Conservation (phyloP, 37 sponge, comb jelly and placozoan genomes). For the Bolinopsis microptera region DNA sequence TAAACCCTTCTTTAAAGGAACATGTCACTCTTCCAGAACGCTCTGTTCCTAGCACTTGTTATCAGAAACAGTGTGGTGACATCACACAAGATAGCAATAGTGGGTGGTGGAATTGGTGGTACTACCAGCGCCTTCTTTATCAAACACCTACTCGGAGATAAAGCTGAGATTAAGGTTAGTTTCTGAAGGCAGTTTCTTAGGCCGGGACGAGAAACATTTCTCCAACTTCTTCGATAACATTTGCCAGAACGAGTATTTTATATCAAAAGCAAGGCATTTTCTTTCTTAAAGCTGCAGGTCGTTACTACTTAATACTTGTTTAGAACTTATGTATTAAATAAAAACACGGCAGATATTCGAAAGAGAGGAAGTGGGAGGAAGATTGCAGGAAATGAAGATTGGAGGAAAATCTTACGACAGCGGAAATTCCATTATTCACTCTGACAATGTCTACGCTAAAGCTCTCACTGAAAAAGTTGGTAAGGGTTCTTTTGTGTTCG, state of each 20-base stretch:
- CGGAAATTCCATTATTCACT: conserved; percentile 15
- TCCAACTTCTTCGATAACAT: no score
- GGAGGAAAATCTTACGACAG: conserved; percentile 27
- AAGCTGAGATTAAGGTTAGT: background rate
- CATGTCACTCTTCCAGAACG: no score
- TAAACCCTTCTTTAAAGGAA: no score
- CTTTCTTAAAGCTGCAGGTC: no score
- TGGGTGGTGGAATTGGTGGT: conserved; percentile 22
- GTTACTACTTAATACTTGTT: no score
- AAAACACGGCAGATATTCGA: conserved; percentile 5
- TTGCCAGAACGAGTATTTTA: no score
- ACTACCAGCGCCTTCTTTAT: background rate
- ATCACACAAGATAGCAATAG: conserved; percentile 21
- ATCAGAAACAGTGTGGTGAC: no score
- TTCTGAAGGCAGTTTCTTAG: background rate
- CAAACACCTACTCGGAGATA: background rate
- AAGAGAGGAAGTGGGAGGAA: background rate
- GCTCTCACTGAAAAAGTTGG: conserved; percentile 24
- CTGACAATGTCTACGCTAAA: background rate
- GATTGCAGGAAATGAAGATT: background rate
- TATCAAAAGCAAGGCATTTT: no score
- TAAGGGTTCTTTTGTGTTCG: background rate
- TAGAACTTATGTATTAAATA: no score
- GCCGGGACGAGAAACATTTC: no score
- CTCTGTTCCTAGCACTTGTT: no score